Evolutionary conservation across 2,888 invertebrate genomes (phyloP), one percentile per base, ranked within the genome.

Genomic region (Eupithecia centaureata): DNA sequence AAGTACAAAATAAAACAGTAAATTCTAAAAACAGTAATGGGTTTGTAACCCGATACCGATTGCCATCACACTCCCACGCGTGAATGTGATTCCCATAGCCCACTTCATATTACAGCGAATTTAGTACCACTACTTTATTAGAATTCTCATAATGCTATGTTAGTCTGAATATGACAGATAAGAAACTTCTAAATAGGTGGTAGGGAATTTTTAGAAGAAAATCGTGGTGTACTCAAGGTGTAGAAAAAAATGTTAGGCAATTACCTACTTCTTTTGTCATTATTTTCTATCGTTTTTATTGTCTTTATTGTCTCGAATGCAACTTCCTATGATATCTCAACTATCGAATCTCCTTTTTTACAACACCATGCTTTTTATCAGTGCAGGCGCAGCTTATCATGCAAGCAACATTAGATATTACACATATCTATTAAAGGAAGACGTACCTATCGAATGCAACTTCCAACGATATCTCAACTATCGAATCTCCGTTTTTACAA

Each of bases 51-150:
- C 32, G 58, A 69, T 63, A 61, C 38, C 47, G 58, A 25, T 47
- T 25, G 47, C 47, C 18, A 18, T 8, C n/a, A 22, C 35, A 64
- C 42, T 71, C 73, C 67, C 73, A 71, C 71, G 71, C 63, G 38
- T 60, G 38, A 54, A 68, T 72, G 52, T 30, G 57, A 66, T 68
- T 73, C 69, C 67, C 71, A 73, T 71, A 71, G 42, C 71, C 67
- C 58, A 71, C 65, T 69, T 70, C 58, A 25, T 25, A 67, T 65
- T 65, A 65, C 61, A 65, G 59, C n/a, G 68, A 68, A 68, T 68
- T 65, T 47, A 61, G 38, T 64, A 42, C 58, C 27, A 25, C 42
- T 47, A 47, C 59, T 52, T 61, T 25, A 58, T 58, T 35, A 54
- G 15, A 30, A 63, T 60, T 56, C 38, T 38, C 47, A 30, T 63